Percentiles rank a stretch among this genome's conserved stretches.
These are phyloP conservation scores for Malurus elegans DNA, from an alignment of 2,113 vertebrate species.

Conservation along the genomic window DNA sequence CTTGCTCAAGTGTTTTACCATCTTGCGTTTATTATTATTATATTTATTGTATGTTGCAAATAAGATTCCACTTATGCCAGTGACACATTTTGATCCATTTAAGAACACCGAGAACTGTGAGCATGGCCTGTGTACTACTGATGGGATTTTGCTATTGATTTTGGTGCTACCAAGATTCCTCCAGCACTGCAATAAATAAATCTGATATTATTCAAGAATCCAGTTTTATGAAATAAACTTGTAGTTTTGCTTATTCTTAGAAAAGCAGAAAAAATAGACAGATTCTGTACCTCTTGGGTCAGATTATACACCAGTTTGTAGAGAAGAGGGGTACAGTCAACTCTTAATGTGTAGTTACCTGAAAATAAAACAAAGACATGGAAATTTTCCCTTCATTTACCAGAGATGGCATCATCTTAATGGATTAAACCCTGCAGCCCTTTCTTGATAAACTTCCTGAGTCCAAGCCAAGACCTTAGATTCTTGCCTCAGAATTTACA, in stretches of 20 bases:
- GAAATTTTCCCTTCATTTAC: neutral
- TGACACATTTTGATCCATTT: neutral
- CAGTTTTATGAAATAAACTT: neutral
- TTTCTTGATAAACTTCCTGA: neutral
- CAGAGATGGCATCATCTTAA: neutral
- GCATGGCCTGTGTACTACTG: neutral
- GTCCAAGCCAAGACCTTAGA: neutral
- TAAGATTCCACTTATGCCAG: neutral
- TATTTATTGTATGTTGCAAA: neutral
- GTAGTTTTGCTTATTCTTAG: neutral
- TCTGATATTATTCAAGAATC: neutral
- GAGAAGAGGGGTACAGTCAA: conserved; percentile 93
- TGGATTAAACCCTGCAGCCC: neutral
- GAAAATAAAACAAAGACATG: conserved; percentile 55
- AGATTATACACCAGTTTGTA: conserved; percentile 87
- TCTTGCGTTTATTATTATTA: neutral
- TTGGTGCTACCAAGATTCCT: neutral
- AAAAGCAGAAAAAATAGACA: neutral
- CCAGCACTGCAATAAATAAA: neutral
- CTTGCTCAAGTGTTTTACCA: neutral
- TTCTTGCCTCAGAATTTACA: neutral
- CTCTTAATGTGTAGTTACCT: conserved; percentile 96
- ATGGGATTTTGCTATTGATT: neutral
- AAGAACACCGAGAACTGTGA: neutral
- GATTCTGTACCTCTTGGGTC: conserved; percentile 84